A percentile compares a stretch with the other conserved stretches of the same genome.
phyloP scores from a whole-genome alignment of 1,140 invertebrate species.

The Campoletis sonorensis region DNA sequence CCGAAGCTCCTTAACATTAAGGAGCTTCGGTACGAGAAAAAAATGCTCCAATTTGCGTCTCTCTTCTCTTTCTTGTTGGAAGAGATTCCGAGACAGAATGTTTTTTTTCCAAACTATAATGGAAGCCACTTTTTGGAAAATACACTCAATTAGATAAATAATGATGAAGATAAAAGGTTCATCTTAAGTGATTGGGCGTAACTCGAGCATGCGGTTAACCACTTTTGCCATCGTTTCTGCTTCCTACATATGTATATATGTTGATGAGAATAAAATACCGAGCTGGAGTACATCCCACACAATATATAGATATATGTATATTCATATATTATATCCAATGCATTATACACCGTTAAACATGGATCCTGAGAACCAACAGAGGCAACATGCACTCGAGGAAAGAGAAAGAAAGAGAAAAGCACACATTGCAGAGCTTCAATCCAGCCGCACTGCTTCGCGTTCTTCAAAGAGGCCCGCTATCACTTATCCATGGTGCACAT shows the following conservation, averaged over 20 bases:
- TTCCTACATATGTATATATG: neutral
- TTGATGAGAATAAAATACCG: neutral
- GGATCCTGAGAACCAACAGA: conserved; percentile 21
- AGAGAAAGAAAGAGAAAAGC: neutral
- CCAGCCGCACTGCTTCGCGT: conserved; percentile 1
- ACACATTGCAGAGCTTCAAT: conserved; percentile 5
- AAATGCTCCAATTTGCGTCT: no score
- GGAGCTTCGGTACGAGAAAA: no score
- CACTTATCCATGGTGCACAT: conserved; percentile 65
- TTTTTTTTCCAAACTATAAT: neutral
- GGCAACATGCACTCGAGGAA: conserved; percentile 9
- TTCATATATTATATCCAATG: no score
- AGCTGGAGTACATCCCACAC: neutral
- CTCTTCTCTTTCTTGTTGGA: neutral
- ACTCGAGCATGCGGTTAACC: neutral
- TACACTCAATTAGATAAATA: neutral
- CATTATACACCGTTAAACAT: neutral
- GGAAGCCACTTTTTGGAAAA: neutral
- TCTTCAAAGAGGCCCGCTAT: conserved; percentile 68
- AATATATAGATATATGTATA: neutral
- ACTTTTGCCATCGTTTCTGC: conserved; percentile 5
- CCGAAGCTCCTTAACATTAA: no score
- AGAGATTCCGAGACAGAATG: neutral
- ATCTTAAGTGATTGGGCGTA: neutral
- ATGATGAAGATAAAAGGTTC: neutral